Evolutionary conservation across 2,113 vertebrate genomes (phyloP), one percentile per base, ranked within the genome.

Genomic region (Uropsilus gracilis): DNA sequence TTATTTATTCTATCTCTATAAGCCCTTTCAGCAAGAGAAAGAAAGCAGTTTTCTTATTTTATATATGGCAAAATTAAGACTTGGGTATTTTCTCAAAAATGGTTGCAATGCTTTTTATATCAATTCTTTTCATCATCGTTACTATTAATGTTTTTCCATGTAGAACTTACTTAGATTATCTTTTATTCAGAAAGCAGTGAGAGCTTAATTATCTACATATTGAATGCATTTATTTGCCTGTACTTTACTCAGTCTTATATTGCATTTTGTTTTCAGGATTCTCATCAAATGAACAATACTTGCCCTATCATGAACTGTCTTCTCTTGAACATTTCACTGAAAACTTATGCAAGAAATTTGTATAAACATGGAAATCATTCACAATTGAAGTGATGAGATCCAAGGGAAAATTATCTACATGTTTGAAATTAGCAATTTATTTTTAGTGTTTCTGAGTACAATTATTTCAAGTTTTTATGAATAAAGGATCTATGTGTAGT

Each of bases 401-500:
- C 53, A 88, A 89, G 34, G 75, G 20, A 11, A 95, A 61, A 92
- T 68, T 50, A 85, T 73, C 82, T 61, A 17, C 24, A 68, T 46
- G 18, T n/a, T 94, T 24, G 26, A 71, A 95, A 89, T 96, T 72
- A 85, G 11, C 34, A 88, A 46, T 73, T 88, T 77, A 87, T 71
- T 94, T 93, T 88, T 86, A 94, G 16, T 32, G 8, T 59, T 84
- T 94, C 18, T 77, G 26, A 20, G 13, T 73, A 46, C 66, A 86
- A 95, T 97, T 84, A 95, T 84, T 94, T 96, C 37, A 53, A 86
- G 37, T 77, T 89, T 77, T 84, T 93, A 50, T 83, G 6, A 50
- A 63, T 82, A 46, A 53, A 93, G 61, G 24, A 77, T 53, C 37
- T 48, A 32, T 30, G 76, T n/a, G 80, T 71, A 91, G 46, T 82